Evolutionary conservation across 1,140 invertebrate genomes (phyloP), one percentile per base, ranked within the genome.

Genomic region (Mercenaria mercenaria): DNA sequence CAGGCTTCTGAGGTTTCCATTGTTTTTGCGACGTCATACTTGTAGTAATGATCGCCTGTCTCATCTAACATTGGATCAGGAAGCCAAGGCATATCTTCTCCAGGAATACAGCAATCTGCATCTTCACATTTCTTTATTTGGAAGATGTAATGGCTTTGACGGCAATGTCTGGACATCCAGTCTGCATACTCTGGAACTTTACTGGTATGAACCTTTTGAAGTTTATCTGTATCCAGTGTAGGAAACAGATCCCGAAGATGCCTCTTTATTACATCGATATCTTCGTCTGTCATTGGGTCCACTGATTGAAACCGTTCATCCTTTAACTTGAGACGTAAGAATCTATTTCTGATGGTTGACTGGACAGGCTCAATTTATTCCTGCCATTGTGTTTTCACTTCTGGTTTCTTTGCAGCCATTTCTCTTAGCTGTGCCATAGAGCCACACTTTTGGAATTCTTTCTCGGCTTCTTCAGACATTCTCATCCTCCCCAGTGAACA

Each of bases 121-220:
- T 85, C 43, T 20, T 85, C 41, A 85, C 83, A 85, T 77, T 87
- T 76, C 26, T 26, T 74, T 20, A 86, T 77, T 61, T 86, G 69
- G 41, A 86, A 86, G 1, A 10, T 86, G 72, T 86, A 87, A 23
- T 87, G 72, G 3, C 69, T 56, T 20, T 77, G 0, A 39, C 69
- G n/a, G 41, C 84, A 77, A 52, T 87, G 84, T 11, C 18, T 61
- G 11, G 8, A 8, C 56, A 77, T 26, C 69, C 50, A 87, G 20
- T 29, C 1, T 15, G 6, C 23, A 39, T 87, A 77, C 13, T 23
- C 20, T 23, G 10, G 2, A 56, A 10, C 18, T 52, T 59, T 87
- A 11, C 41, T 47, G 37, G 84, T 87, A 26, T 87, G 84, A 8
- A 29, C 72, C 32, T 87, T 87, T 23, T 59, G 50, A 18, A 87